These are phyloP conservation scores for Gulo gulo DNA, from an alignment of 2,113 vertebrate species.

Conservation along the genomic window DNA sequence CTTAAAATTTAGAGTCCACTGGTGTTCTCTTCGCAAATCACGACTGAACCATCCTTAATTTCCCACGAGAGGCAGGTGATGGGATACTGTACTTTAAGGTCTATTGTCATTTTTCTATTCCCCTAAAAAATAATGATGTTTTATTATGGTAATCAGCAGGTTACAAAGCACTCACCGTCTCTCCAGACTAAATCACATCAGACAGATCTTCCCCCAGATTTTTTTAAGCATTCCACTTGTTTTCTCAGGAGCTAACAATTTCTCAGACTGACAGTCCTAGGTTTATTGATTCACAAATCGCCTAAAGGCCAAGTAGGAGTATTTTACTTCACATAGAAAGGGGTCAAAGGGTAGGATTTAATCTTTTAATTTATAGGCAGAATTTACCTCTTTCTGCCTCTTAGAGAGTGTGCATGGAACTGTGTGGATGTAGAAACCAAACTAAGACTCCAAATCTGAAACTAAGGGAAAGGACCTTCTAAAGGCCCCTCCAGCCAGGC, in stretches of 20 bases:
- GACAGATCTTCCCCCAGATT: not conserved
- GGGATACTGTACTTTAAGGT: not conserved
- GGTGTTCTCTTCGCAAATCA: not conserved
- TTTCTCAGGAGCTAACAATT: constrained; percentile 30
- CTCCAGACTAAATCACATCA: constrained; percentile 37
- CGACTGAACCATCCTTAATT: not conserved
- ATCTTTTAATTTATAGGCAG: not conserved
- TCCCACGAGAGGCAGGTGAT: not conserved
- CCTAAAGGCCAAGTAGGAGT: not conserved
- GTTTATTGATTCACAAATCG: constrained; percentile 11
- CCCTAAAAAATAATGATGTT: constrained; percentile 21
- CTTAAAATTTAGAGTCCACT: not conserved
- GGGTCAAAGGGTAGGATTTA: not conserved
- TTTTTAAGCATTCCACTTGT: constrained; percentile 35
- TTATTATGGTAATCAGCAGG: constrained; percentile 45
- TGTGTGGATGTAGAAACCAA: not conserved
- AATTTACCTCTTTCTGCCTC: not conserved
- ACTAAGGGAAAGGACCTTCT: not conserved
- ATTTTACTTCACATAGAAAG: not conserved
- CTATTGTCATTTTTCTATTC: not conserved
- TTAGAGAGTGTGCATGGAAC: not conserved
- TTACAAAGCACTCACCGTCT: not conserved
- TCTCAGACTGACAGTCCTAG: constrained; percentile 14
- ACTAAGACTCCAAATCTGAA: constrained; percentile 17
- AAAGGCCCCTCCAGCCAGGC: not conserved